Evolutionary conservation across 2,888 invertebrate species (phyloP).

Genomic region (Trichopoda pennipes): DNA sequence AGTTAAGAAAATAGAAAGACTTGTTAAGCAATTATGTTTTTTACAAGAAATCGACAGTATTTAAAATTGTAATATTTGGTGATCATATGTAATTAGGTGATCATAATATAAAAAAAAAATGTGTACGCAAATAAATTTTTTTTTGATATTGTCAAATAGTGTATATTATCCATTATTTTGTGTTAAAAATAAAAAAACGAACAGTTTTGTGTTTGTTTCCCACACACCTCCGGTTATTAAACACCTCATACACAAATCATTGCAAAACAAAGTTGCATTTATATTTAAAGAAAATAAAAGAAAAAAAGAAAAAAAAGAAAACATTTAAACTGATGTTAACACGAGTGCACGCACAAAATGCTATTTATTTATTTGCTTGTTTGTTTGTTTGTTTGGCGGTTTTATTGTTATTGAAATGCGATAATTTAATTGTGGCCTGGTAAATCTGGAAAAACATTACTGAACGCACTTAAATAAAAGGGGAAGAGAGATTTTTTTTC

Average conservation of each 20-base stretch:
- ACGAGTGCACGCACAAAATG: slow-evolving; percentile 7
- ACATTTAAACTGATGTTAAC: slow-evolving; percentile 48
- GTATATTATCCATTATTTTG: too few relatives aligned
- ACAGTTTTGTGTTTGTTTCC: slow-evolving; percentile 51
- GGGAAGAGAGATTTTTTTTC: slow-evolving; percentile 35
- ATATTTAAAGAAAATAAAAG: background rate
- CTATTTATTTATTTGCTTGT: slow-evolving; percentile 52
- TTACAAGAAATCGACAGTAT: too few relatives aligned
- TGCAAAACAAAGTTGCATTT: slow-evolving; percentile 29
- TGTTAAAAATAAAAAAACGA: background rate
- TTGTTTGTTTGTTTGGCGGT: slow-evolving; percentile 51
- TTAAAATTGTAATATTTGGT: too few relatives aligned
- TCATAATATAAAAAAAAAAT: too few relatives aligned
- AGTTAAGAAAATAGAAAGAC: too few relatives aligned
- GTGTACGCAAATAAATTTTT: too few relatives aligned
- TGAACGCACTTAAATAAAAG: slow-evolving; percentile 17
- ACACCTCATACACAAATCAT: slow-evolving; percentile 45
- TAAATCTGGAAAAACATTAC: slow-evolving; percentile 56
- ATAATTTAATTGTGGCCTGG: slow-evolving; percentile 79
- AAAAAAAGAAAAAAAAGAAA: background rate
- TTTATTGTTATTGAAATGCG: slow-evolving; percentile 80
- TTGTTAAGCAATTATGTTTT: too few relatives aligned
- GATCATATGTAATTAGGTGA: too few relatives aligned
- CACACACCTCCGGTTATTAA: slow-evolving; percentile 55
- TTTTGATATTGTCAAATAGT: too few relatives aligned